Evolutionary conservation across 2,888 invertebrate species (phyloP).

Genomic region (Anaspis maculata): DNA sequence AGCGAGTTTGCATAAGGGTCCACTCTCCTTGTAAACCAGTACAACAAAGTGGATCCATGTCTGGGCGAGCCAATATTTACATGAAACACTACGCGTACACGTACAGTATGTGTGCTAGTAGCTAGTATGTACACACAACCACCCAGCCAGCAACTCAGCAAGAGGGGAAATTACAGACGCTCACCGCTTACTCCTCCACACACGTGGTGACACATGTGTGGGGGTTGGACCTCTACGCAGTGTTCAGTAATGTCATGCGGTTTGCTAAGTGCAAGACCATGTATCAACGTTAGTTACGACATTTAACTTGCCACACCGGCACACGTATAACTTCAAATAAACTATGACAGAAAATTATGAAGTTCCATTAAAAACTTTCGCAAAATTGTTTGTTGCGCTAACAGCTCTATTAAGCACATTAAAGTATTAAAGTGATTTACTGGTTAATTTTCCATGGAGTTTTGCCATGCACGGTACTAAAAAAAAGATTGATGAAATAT

Average conservation of each 20-base stretch:
- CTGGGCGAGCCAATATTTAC: slow-evolving; percentile 5
- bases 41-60: too few relatives aligned
- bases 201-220: slow-evolving; percentile 17
- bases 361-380: slow-evolving; percentile 7
- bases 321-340: slow-evolving; percentile 27
- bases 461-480: too few relatives aligned
- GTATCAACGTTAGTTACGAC: slow-evolving; percentile 32
- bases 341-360: slow-evolving; percentile 17
- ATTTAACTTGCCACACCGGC: slow-evolving; percentile 25
- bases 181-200: slow-evolving; percentile 5
- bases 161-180: slow-evolving; percentile 10
- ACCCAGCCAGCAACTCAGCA: slow-evolving; percentile 2
- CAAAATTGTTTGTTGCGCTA: slow-evolving; percentile 8
- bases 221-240: slow-evolving; percentile 14
- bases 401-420: slow-evolving; percentile 5
- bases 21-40: too few relatives aligned
- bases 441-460: too few relatives aligned
- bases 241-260: slow-evolving; percentile 24
- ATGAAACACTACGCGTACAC: slow-evolving; percentile 2
- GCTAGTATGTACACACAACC: slow-evolving; percentile 4
- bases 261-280: slow-evolving; percentile 30
- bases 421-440: too few relatives aligned
- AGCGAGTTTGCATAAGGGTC: too few relatives aligned
- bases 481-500: too few relatives aligned
- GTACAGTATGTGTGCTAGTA: too few relatives aligned